Base-by-base conservation (phyloP, 2,797 vertebrate genomes). In the Thunnus albacares region DNA sequence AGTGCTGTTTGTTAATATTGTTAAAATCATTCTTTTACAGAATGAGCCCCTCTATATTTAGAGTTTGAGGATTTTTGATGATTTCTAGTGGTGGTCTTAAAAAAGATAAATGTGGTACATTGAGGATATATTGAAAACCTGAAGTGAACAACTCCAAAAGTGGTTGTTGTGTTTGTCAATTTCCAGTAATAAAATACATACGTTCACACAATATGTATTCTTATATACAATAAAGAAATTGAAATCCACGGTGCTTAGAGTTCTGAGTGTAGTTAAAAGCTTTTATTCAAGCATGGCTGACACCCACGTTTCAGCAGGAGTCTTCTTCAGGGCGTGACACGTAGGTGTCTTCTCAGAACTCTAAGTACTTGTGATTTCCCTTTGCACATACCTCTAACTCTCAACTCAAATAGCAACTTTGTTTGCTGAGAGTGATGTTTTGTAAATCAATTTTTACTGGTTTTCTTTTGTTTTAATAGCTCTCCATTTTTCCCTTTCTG, bases 231-330 rank as follows among this genome's bases (percentile, higher is more conserved):
- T 18, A 6, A 49, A 68, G 22, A 38, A 10, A n/a, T 18, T 65
- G 35, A 24, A 18, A 55, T 56, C 8, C 6, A 17, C 20, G 15
- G 45, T 35, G 41, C 53, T 69, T 58, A 0, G 24, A 59, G 47
- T 64, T 75, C 45, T 49, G 55, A 59, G 35, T 26, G 41, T 69
- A 73, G 63, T 69, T 51, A 61, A 74, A 81, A 14, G 43, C 78
- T 78, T 82, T 80, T 63, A 67, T 73, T 64, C 57, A 64, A 45
- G 47, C 53, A 56, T 60, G 45, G 71, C 83, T 67, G 69, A 81
- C 82, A 53, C 78, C 83, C 76, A 84, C 78, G 30, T 70, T 75
- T 65, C 78, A 69, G 38, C 66, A 59, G 69, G 52, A 74, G 56
- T 71, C 24, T 28, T 79, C 58, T 77, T 55, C 26, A 13, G 75